Evolutionary conservation across 2,113 vertebrate genomes (phyloP).

Genomic region (Paralichthys olivaceus): DNA sequence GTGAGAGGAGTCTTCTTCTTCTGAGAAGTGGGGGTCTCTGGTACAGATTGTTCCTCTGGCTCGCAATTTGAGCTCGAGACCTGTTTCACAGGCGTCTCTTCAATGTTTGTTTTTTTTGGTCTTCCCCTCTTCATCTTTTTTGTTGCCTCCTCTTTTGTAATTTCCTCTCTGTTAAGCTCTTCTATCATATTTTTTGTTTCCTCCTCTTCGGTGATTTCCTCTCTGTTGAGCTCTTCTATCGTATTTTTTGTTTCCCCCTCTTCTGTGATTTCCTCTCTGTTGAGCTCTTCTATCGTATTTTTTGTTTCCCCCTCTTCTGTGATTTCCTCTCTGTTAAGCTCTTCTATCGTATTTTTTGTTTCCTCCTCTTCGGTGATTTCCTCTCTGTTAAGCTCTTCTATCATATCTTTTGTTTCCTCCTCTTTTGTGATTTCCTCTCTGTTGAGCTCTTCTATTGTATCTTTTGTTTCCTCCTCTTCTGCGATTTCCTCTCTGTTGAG

Average conservation of each 20-base stretch:
- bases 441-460: too few species aligned
- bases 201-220: conserved; percentile 5
- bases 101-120: not conserved
- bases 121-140: not conserved
- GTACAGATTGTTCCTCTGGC: conserved; percentile 21
- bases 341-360: not conserved
- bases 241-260: conserved; percentile 10
- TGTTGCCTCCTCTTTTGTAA: not conserved
- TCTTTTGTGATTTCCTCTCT: too few species aligned
- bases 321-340: conserved; percentile 2
- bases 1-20: conserved; percentile 60
- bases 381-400: too few species aligned
- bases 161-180: conserved; percentile 6
- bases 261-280: not conserved
- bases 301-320: not conserved
- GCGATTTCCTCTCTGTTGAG: not conserved
- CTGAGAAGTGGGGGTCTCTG: conserved; percentile 37
- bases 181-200: not conserved
- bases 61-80: not conserved
- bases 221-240: not conserved
- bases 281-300: not conserved
- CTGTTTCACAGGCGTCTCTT: conserved; percentile 25
- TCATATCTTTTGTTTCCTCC: too few species aligned
- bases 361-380: too few species aligned
- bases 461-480: too few species aligned